Conservation (phyloP, 2,113 vertebrate species). For the Athene cunicularia region DNA sequence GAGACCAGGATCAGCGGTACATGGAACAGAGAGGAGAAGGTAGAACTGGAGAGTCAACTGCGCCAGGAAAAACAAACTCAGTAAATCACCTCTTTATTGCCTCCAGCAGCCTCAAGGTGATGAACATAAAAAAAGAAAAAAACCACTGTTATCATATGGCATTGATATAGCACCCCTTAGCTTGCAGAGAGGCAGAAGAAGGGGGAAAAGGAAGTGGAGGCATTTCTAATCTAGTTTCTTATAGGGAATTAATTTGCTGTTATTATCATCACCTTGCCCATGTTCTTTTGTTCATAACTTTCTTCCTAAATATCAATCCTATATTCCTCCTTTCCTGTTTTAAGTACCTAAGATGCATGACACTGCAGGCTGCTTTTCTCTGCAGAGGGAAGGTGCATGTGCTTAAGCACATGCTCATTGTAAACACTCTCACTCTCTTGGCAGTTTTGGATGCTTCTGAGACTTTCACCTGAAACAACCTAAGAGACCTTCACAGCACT, state of each 20-base stretch:
- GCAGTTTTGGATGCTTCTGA: background rate
- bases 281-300: background rate
- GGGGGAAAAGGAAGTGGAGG: background rate
- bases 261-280: background rate
- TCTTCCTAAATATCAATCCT: background rate
- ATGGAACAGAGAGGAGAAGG: background rate
- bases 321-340: background rate
- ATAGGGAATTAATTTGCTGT: background rate
- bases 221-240: background rate
- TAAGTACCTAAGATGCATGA: background rate
- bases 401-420: fast-evolving
- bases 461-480: background rate
- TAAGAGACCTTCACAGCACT: background rate
- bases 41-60: background rate
- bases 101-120: background rate
- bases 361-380: background rate
- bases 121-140: background rate
- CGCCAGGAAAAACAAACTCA: background rate
- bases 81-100: background rate
- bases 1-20: background rate
- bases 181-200: background rate
- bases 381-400: background rate
- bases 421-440: background rate
- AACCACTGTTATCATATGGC: background rate
- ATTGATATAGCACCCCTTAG: background rate